Evolutionary conservation across 2,797 vertebrate genomes (phyloP), one percentile per base, ranked within the genome.

Genomic region (Myotis daubentonii): DNA sequence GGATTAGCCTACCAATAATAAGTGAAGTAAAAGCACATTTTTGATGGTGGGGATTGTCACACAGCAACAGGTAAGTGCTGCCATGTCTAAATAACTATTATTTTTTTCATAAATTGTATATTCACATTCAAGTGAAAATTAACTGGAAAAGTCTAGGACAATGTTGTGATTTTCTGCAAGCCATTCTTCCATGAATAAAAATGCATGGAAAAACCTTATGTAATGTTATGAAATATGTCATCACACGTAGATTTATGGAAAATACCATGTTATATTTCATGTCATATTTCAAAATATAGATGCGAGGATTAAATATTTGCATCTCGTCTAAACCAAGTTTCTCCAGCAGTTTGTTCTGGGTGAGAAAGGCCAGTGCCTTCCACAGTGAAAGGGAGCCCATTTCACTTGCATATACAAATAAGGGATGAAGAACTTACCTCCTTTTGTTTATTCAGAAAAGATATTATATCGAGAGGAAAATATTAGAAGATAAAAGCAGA

Each of bases 11-110:
- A 53, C 91, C 96, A 87, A 91, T 65, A 96, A 47, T 83, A 94
- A 65, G 16, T 74, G 71, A 92, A 95, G 38, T 91, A 94, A 94
- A 96, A 83, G 92, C 92, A 49, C 33, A 66, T 86, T 91, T 95
- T 94, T 83, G 88, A 89, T 30, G 65, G 17, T 92, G 55, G 71
- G 55, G 38, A 95, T 93, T 97, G 97, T 98, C 62, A 94, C 33
- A 93, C 47, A 98, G 96, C 97, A 97, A 98, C 97, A 98, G 97
- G 98, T 98, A 97, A 98, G 91, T 88, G 66, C 20, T 92, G 47
- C 82, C 57, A 20, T 82, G 66, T 62, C 72, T 92, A 68, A 95
- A 97, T 95, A 68, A 19, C n/a, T 95, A 92, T 96, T 96, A 94
- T 91, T 96, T 97, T 88, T 88, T 92, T 68, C 72, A 23, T 49